Conservation (phyloP, 2,797 vertebrate species). For the Cetoscarus ocellatus region DNA sequence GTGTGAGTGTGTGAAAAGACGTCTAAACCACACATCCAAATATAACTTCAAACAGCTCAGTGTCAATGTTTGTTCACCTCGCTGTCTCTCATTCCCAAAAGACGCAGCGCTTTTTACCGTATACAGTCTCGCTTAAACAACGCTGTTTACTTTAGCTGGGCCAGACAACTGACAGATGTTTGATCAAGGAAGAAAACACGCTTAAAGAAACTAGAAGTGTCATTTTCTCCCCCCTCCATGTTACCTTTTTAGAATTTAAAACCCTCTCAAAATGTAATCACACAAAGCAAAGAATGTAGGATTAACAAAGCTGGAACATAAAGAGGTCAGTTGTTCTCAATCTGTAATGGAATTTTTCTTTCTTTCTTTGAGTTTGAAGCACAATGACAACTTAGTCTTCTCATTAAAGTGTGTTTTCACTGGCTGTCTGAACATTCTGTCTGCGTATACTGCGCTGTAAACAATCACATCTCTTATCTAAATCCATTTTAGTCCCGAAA, state of each 20-base stretch:
- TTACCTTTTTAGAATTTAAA: slow-evolving; percentile 15
- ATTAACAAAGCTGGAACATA: slow-evolving; percentile 16
- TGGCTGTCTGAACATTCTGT: not conserved
- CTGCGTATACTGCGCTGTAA: not conserved
- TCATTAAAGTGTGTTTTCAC: not conserved
- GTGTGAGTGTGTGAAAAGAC: slow-evolving; percentile 24
- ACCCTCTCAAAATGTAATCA: slow-evolving; percentile 10
- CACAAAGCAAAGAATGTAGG: slow-evolving; percentile 8
- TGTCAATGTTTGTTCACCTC: slow-evolving; percentile 78
- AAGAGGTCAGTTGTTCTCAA: slow-evolving; percentile 23
- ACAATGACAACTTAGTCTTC: slow-evolving; percentile 18
- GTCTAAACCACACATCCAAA: slow-evolving; percentile 66
- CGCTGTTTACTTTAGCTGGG: slow-evolving; percentile 56
- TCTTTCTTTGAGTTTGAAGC: slow-evolving; percentile 14
- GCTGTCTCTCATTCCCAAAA: slow-evolving; percentile 66
- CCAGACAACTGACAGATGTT: slow-evolving; percentile 62
- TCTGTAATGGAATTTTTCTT: not conserved
- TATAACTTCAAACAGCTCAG: slow-evolving; percentile 74
- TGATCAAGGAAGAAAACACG: slow-evolving; percentile 47
- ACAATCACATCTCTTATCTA: not conserved
- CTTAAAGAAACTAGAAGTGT: slow-evolving; percentile 25
- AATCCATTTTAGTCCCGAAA: no score
- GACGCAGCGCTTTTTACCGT: slow-evolving; percentile 48
- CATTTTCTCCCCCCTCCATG: not conserved
- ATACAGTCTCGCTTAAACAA: slow-evolving; percentile 63